Base-by-base conservation (phyloP, 2,113 vertebrate species). In the Solenodon paradoxus region DNA sequence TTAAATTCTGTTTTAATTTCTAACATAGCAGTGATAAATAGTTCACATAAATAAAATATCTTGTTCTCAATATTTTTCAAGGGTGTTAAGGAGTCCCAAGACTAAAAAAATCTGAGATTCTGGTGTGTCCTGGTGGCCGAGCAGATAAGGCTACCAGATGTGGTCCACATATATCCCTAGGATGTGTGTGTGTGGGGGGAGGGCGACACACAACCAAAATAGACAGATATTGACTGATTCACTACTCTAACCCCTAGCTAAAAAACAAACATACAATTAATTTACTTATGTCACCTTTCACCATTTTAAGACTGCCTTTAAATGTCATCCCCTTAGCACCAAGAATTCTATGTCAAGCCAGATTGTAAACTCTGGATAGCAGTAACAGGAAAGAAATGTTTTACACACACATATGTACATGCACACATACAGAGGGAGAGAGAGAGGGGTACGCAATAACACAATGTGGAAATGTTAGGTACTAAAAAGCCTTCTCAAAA, bases 1-100 rank as follows among this genome's bases (percentile, higher is more conserved):
- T 81, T 38, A n/a, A 87, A 92, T 8, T 64, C 51, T 30, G 20
- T 79, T 89, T 88, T 78, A 90, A 89, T 79, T 80, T 92, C 72
- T 78, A 94, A 75, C 24, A 85, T 9, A 78, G 22, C 59, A 91
- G 38, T 77, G 11, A 11, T 74, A 64, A 82, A 51, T 64, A 90
- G 19, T 80, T 59, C 75, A 94, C 12, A 93, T 16, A 66, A 80
- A 93, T 75, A 51, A 90, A 86, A 95, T 51, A 7, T 82, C 16
- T 20, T 53, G 12, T 49, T 42, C 38, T 69, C 30, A 32, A 51
- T 92, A 63, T 6, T 88, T 59, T 64, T 75, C 57, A 89, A 32
- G 35, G n/a, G 20, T 53, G 20, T 53, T 45, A 77, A 40, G 11
- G 8, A 38, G 38, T 55, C 9, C 15, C 35, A 81, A 90, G n/a